A percentile compares a stretch with the other conserved stretches of the same genome.
Evolutionary conservation across 2,113 vertebrate species (phyloP).

Genomic region (Alligator sinensis): DNA sequence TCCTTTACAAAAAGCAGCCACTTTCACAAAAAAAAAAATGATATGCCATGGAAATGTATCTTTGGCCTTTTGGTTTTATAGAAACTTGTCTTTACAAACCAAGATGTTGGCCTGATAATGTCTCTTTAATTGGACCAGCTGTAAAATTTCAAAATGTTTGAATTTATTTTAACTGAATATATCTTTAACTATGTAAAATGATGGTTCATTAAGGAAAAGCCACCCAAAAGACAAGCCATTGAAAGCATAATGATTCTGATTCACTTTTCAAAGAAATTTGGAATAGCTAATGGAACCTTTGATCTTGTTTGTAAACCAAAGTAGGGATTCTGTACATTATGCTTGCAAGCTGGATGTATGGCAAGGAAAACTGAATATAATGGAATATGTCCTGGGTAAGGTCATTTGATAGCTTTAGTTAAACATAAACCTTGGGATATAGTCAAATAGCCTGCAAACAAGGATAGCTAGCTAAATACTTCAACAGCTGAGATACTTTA

Average conservation of each 20-base stretch:
- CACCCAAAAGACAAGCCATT: constrained; percentile 42
- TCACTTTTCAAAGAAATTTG: constrained; percentile 61
- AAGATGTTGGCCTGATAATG: not conserved
- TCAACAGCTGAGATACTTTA: not conserved
- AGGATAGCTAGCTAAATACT: not conserved
- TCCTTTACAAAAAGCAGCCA: not conserved
- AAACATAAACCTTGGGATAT: constrained; percentile 2
- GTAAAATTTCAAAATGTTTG: constrained; percentile 21
- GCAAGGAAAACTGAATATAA: constrained; percentile 52
- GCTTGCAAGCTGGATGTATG: constrained; percentile 8
- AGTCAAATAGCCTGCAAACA: not conserved
- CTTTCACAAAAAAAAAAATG: not conserved
- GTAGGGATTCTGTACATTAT: constrained; percentile 40
- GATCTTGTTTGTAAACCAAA: constrained; percentile 65
- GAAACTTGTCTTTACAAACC: not conserved
- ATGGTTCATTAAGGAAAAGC: constrained; percentile 52
- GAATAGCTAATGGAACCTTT: constrained; percentile 56
- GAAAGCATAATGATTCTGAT: constrained; percentile 59
- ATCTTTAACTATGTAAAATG: constrained; percentile 43
- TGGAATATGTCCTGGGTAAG: constrained; percentile 52
- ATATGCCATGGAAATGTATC: not conserved
- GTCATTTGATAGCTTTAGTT: constrained; percentile 34
- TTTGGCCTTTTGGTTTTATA: not conserved
- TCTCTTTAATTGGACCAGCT: constrained; percentile 44
- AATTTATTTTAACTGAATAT: constrained; percentile 23